These are phyloP conservation scores for Stomatorhinus ivindoensis DNA, from an alignment of 2,113 vertebrate genomes.

Conservation along the genomic window DNA sequence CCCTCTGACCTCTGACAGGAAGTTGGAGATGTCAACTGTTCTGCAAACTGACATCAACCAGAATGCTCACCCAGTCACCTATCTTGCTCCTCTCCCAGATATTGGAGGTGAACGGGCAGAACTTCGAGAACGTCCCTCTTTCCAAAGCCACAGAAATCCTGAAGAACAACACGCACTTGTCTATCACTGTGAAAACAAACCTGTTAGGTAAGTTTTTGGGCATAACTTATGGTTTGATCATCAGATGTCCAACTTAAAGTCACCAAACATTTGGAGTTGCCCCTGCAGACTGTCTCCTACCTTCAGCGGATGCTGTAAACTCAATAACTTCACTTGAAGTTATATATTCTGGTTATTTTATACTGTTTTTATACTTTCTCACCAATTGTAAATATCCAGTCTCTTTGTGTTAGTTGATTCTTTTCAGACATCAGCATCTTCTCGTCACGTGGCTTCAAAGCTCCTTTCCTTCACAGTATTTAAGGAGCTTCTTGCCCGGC, in stretches of 20 bases:
- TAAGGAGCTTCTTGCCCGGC: conserved; percentile 85
- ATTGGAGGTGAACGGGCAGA: conserved; percentile 97
- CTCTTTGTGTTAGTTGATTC: background rate
- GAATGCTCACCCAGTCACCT: background rate
- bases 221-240: conserved; percentile 5
- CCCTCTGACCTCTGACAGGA: background rate
- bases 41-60: background rate
- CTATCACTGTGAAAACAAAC: conserved; percentile 99
- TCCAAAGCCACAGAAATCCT: conserved; percentile 97
- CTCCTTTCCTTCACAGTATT: conserved; percentile 66
- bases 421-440: background rate
- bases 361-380: background rate
- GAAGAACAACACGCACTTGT: conserved; percentile 96
- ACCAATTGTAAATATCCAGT: background rate
- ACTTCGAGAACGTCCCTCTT: conserved; percentile 96
- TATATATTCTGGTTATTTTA: background rate
- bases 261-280: background rate
- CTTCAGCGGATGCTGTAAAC: background rate
- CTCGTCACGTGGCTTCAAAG: background rate
- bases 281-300: background rate
- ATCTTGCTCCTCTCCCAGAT: conserved; percentile 62
- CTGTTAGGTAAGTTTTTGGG: conserved; percentile 73
- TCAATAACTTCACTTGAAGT: background rate
- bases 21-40: background rate
- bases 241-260: background rate